Base-by-base conservation (phyloP, 2,113 vertebrate species). In the Paramormyrops kingsleyae region DNA sequence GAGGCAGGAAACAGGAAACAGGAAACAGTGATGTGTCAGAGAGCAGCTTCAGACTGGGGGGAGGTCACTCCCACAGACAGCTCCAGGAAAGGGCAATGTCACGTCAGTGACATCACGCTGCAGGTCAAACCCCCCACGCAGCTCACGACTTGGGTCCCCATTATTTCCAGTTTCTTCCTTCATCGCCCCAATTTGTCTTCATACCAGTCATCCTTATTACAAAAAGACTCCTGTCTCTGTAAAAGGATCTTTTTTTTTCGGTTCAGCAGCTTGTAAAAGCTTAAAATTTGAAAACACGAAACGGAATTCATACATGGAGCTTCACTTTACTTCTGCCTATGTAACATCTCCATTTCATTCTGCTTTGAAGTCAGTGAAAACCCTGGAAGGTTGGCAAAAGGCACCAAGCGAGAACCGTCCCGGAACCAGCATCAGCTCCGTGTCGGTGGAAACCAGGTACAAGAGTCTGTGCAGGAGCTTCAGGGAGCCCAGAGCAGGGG, bases 41-140 rank as follows among this genome's bases (percentile, higher is more conserved):
- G 89, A 88, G 90, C 91, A 83, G 77, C 46, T 56, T 88, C 9
- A 17, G 19, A 56, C 44, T 24, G 9, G 46, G 17, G 53, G 46
- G 10, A 77, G 46, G 62, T 31, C 62, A 70, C n/a, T 13, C 62
- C 10, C 62, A 70, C 62, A 70, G 62, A 27, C 10, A 4, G 9
- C 4, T 15, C 24, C 13, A 10, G 87, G 15, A 17, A 87, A 17
- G 8, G 47, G 50, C 27, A 27, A 8, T 2, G 27, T 52, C n/a
- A 86, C 47, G 3, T 35, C 24, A 50, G 12, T 15, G 46, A 10
- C 83, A 52, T n/a, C 50, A 6, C n/a, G 46, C 50, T 27, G 47
- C 15, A 15, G 12, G n/a, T 27, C 47, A 49, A 50, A 24, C 13
- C n/a, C 27, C 13, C 44, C 44, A 52, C 12, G 4, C 13, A n/a